Base-by-base conservation (phyloP, 2,113 vertebrate species). In the Leiothrix lutea region DNA sequence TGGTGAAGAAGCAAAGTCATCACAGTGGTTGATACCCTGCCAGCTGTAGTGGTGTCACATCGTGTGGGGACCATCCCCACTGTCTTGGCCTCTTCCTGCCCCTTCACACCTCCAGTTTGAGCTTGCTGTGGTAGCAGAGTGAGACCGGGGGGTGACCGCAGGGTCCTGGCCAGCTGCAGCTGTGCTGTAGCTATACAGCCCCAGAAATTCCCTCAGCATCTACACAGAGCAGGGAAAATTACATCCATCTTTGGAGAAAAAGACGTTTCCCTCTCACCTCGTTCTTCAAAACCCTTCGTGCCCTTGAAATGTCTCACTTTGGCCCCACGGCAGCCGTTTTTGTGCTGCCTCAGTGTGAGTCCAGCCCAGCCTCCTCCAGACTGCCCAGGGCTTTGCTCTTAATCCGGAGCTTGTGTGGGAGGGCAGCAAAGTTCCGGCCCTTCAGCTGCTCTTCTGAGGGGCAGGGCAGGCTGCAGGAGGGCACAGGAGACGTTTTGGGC, bases 341-440 rank as follows among this genome's bases (percentile, higher is more conserved):
- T 60, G 45, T 47, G 28, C 70, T 35, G 17, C 58, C 33, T 94
- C 88, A 94, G 9, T 22, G 58, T 8, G 90, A 86, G 28, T 91
- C 86, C 42, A 81, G 62, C 42, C 79, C 56, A 5, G 26, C 31
- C 23, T 90, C 86, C 38, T 91, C 88, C 82, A 93, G 72, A 20
- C 31, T n/a, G 18, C 64, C 61, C 9, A 71, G 85, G 23, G 89
- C 58, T 72, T 54, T 98, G 56, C 95, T 96, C 79, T 99, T 99
- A 78, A 99, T 96, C 51, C 97, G 95, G 66, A 98, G 96, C 93
- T 98, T 99, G 84, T 98, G 97, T 10, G 98, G 98, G 61, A 98
- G 95, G 6, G 97, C 97, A 12, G 97, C 90, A 38, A 22, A 90
- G 54, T 54, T 80, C 31, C 53, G 74, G 17, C 31, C 65, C 85